Base-by-base conservation (phyloP, 2,113 vertebrate species). In the Neolamprologus caudopunctatus region DNA sequence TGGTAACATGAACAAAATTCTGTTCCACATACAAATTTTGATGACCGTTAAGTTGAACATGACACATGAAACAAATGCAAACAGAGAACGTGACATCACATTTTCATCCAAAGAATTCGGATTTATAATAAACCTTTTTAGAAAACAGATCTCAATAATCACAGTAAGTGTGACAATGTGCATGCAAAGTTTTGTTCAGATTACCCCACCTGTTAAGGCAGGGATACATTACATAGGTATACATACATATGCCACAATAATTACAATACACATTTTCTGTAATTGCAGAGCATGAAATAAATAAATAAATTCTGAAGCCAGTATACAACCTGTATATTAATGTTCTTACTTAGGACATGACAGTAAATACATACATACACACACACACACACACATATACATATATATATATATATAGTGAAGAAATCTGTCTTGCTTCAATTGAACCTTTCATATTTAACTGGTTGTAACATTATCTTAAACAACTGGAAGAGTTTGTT, bases 281-380 rank as follows among this genome's bases (percentile, higher is more conserved):
- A 66, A 66, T 66, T 66, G 61, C 61, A 21, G 11, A 37, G 19
- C 19, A 63, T n/a, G 1, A n/a, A 37, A n/a, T 0, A 35, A 66
- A 31, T 0, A 7, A 37, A 31, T 0, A 7, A 12, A n/a, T 37
- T 37, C 4, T 66, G 4, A 66, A 66, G 33, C 17, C 9, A 37
- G 10, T 37, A 37, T 66, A 66, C 6, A 37, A 37, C 17, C 19
- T 37, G 19, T 37, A 31, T 37, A 35, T 66, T 66, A 35, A 12
- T 12, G 31, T 66, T 66, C 31, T 66, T 66, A 37, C 6, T 66
- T 12, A 35, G 16, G 28, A 63, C 31, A 35, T 11, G 31, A 35
- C 10, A 35, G 58, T 63, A 63, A 12, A 63, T 14, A 26, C 14
- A 47, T 7, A 47, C 14, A 45, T 2, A 45, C 37, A 40, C 4